Evolutionary conservation across 2,797 vertebrate genomes (phyloP).

Genomic region (Nyctalus aviator): DNA sequence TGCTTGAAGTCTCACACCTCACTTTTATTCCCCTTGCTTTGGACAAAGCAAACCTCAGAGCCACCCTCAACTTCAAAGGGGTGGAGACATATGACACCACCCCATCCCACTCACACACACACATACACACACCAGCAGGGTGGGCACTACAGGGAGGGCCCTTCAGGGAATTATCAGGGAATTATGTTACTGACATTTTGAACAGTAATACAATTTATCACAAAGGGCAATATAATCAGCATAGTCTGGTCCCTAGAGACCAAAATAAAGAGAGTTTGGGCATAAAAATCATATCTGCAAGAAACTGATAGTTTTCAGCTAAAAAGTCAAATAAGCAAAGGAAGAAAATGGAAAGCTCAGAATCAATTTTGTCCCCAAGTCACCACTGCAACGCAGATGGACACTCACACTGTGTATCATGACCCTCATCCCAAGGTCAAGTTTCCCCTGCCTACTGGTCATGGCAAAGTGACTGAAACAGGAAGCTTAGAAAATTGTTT

Average conservation of each 20-base stretch:
- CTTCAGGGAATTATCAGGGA: background rate
- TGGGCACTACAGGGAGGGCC: background rate
- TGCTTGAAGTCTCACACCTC: background rate
- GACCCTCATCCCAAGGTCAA: conserved; percentile 74
- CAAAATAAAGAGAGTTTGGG: conserved; percentile 38
- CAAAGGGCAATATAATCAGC: background rate
- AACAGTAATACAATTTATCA: background rate
- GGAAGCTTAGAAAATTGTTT: conserved; percentile 74
- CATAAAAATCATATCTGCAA: conserved; percentile 1
- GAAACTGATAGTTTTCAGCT: background rate
- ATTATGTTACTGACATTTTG: background rate
- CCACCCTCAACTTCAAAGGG: background rate
- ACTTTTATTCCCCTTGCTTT: background rate
- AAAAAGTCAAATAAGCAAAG: background rate
- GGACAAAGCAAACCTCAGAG: background rate
- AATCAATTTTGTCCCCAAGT: background rate
- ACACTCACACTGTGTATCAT: conserved; percentile 60
- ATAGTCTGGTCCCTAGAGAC: background rate
- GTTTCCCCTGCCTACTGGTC: conserved; percentile 73
- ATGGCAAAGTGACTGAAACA: conserved; percentile 73
- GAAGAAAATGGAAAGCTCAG: background rate
- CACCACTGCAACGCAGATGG: conserved; percentile 62
- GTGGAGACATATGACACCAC: background rate
- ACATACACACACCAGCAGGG: background rate
- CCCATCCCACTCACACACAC: background rate